A percentile compares a stretch with the other conserved stretches of the same genome.
These are phyloP conservation scores for Dendrolimus houi DNA, from an alignment of 2,888 invertebrate genomes.

Conservation along the genomic window DNA sequence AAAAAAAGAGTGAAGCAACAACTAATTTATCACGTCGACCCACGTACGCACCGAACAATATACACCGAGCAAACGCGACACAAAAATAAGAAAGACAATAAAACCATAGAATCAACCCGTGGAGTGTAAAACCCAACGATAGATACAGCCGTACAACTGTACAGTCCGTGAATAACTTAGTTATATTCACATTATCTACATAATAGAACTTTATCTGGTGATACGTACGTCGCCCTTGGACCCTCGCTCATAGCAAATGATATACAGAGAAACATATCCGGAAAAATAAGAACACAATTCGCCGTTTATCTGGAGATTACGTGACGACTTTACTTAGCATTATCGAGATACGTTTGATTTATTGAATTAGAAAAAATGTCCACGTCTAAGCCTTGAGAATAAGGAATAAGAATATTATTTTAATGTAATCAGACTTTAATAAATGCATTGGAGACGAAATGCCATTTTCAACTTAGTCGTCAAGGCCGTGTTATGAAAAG, in stretches of 20 bases:
- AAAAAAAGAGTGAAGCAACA: constrained; percentile 56
- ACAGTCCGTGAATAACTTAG: constrained; percentile 69
- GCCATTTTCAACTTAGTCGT: not conserved
- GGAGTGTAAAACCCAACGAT: constrained; percentile 74
- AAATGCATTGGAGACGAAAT: constrained; percentile 4
- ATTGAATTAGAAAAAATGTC: not conserved
- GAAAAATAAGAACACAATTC: constrained; percentile 28
- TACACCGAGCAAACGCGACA: constrained; percentile 50
- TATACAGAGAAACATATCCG: constrained; percentile 32
- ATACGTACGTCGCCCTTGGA: constrained; percentile 47
- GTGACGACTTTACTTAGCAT: not conserved
- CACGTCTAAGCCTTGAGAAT: not conserved
- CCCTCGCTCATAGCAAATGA: constrained; percentile 45
- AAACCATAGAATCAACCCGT: constrained; percentile 51
- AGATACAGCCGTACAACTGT: constrained; percentile 52
- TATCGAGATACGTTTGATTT: not conserved
- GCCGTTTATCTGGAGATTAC: constrained; percentile 39
- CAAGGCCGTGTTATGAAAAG: constrained; percentile 4
- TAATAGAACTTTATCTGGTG: constrained; percentile 70
- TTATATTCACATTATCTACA: constrained; percentile 76
- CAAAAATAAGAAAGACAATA: constrained; percentile 38
- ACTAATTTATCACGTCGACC: constrained; percentile 68
- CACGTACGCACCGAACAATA: constrained; percentile 62
- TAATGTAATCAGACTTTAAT: not conserved
- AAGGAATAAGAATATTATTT: not conserved